A percentile compares a stretch with the other conserved stretches of the same genome.
Conservation (phyloP, 2,797 vertebrate species). For the Falco rusticolus region DNA sequence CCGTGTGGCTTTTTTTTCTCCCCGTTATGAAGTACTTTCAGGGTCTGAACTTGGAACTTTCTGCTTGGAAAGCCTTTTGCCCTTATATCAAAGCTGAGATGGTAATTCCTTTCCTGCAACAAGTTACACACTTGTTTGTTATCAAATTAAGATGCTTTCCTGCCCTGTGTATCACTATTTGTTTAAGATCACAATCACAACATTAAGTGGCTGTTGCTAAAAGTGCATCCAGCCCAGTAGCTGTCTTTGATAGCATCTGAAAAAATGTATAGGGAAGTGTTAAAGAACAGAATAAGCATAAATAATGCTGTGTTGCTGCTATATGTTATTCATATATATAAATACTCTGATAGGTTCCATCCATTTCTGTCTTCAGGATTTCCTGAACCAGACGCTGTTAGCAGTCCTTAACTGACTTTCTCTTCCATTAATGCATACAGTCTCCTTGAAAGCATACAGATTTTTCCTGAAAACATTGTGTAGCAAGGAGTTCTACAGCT, state of each 20-base stretch:
- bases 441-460: neutral
- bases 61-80: neutral
- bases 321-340: neutral
- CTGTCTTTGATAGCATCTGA: neutral
- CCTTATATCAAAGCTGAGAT: neutral
- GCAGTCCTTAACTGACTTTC: neutral
- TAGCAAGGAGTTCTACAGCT: neutral
- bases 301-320: neutral
- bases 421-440: neutral
- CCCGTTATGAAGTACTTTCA: neutral
- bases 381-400: neutral
- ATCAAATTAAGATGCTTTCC: neutral
- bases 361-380: neutral
- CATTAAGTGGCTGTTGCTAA: neutral
- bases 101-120: neutral
- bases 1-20: neutral
- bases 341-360: neutral
- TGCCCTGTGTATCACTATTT: neutral
- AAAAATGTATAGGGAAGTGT: neutral
- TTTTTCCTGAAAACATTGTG: neutral
- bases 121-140: neutral
- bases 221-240: neutral
- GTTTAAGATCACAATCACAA: neutral
- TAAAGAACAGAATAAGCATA: neutral
- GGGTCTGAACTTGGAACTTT: neutral